These are phyloP conservation scores for Linurgus olivaceus DNA, from an alignment of 2,797 vertebrate genomes.

Conservation along the genomic window DNA sequence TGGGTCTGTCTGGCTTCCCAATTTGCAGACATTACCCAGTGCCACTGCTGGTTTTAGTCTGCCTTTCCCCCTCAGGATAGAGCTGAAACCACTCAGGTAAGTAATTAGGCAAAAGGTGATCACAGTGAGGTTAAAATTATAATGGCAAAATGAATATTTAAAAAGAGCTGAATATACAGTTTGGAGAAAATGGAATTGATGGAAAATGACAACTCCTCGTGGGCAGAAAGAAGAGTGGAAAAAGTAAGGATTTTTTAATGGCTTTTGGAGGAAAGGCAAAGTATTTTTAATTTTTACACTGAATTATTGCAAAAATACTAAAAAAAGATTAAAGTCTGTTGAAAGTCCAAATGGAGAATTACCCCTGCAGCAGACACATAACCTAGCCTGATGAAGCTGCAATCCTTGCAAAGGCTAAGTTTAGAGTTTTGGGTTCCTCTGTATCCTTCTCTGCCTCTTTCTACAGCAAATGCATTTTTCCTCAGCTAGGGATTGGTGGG, in stretches of 20 bases:
- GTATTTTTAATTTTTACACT: background rate
- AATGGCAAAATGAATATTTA: slow-evolving; percentile 52
- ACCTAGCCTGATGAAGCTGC: background rate
- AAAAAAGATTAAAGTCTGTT: background rate
- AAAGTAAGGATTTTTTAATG: background rate
- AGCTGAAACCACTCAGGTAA: slow-evolving; percentile 25
- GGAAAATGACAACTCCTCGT: background rate
- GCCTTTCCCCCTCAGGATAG: background rate
- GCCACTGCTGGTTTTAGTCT: background rate
- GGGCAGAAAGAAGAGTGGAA: background rate
- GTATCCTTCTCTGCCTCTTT: background rate
- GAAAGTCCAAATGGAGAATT: background rate
- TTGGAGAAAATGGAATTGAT: background rate
- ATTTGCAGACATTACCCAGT: background rate
- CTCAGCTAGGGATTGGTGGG: background rate
- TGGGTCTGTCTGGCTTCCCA: background rate
- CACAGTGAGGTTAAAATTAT: slow-evolving; percentile 42
- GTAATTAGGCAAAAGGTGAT: slow-evolving; percentile 36
- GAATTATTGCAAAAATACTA: background rate
- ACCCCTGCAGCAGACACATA: background rate
- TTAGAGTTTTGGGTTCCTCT: background rate
- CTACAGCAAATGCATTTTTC: background rate
- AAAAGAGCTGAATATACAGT: slow-evolving; percentile 44
- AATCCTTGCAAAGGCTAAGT: background rate
- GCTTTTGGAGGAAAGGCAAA: background rate